Percentiles rank a stretch among this genome's conserved stretches.
These are phyloP conservation scores for Scyliorhinus canicula DNA, from an alignment of 2,797 vertebrate species.

Conservation along the genomic window DNA sequence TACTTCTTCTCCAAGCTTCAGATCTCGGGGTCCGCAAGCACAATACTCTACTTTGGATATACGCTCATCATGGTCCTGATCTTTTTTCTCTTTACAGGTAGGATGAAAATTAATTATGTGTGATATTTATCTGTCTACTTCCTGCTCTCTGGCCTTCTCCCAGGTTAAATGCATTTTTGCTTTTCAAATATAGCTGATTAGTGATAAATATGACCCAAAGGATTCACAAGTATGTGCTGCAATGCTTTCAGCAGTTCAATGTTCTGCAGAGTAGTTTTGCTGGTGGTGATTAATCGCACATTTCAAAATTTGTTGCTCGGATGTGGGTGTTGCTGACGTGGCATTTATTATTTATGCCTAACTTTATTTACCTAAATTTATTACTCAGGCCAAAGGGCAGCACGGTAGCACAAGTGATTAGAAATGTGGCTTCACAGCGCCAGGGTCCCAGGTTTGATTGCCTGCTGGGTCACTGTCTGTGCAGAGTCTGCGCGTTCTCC, in stretches of 20 bases:
- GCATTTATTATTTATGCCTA: neutral
- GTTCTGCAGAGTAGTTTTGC: neutral
- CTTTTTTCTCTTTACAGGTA: conserved; percentile 89
- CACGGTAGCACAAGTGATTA: too few species aligned
- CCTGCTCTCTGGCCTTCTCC: too few species aligned
- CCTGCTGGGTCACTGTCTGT: too few species aligned
- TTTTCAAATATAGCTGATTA: neutral
- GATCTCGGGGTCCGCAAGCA: conserved; percentile 75
- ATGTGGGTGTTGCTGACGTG: neutral
- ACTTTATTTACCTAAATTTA: too few species aligned
- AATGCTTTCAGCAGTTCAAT: neutral
- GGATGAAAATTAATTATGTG: neutral
- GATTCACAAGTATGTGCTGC: neutral
- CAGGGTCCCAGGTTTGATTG: too few species aligned
- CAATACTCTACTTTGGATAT: conserved; percentile 88
- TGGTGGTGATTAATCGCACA: neutral
- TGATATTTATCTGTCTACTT: neutral
- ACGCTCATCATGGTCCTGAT: conserved; percentile 84
- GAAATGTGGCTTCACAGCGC: too few species aligned
- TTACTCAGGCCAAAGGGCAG: too few species aligned
- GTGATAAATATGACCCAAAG: neutral
- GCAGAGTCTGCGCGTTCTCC: too few species aligned
- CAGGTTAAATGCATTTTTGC: neutral
- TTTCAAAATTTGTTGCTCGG: neutral
- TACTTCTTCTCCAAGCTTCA: conserved; percentile 89